phyloP scores from a whole-genome alignment of 2,113 vertebrate genomes.

The Murina feae region DNA sequence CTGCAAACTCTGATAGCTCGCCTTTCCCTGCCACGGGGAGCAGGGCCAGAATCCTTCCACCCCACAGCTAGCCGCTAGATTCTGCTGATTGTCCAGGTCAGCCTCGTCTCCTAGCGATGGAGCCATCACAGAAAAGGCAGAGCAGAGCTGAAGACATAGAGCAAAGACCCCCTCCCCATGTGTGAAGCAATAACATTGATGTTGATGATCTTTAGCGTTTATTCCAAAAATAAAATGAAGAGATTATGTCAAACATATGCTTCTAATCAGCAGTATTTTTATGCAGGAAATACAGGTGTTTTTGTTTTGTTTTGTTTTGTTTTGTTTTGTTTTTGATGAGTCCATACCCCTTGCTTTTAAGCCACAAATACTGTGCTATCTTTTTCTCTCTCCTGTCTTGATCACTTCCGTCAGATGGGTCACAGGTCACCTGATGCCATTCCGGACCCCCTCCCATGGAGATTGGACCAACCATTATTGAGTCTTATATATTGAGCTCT shows the following conservation, averaged over 20 bases:
- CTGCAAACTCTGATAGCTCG: background rate
- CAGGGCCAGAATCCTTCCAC: background rate
- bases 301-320: background rate
- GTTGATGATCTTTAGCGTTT: background rate
- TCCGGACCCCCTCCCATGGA: background rate
- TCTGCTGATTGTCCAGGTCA: background rate
- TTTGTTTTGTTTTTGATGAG: background rate
- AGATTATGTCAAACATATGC: background rate
- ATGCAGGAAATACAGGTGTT: background rate
- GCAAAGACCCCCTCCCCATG: background rate
- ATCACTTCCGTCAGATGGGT: background rate
- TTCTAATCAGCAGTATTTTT: slow-evolving; percentile 11
- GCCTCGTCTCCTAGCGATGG: background rate
- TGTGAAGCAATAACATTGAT: background rate
- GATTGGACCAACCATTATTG: background rate
- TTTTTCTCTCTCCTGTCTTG: background rate
- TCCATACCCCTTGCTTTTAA: background rate
- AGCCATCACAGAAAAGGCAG: background rate
- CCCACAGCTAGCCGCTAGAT: background rate
- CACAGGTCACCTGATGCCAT: background rate
- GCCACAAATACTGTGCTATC: background rate
- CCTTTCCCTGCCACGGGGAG: background rate
- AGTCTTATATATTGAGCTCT: background rate
- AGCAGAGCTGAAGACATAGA: background rate
- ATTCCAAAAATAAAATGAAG: background rate